Evolutionary conservation across 1,140 invertebrate genomes (phyloP).

Genomic region (Ladona fulva): DNA sequence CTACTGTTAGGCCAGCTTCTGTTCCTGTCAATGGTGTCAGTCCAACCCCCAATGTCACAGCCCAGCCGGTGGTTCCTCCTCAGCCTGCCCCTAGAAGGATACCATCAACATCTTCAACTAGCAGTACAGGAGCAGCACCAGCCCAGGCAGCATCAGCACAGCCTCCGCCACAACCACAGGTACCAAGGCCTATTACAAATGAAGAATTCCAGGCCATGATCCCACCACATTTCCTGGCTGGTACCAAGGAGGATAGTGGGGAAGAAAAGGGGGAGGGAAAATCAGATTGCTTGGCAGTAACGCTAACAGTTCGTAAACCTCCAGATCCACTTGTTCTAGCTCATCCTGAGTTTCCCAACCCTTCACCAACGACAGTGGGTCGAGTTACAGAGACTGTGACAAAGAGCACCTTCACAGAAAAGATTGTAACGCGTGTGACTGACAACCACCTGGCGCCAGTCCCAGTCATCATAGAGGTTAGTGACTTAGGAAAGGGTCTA

Average conservation of each 20-base stretch:
- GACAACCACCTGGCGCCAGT: slow-evolving; percentile 70
- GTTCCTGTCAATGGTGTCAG: slow-evolving; percentile 19
- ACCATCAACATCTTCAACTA: neutral
- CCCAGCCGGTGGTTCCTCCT: slow-evolving; percentile 16
- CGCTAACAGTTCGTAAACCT: neutral
- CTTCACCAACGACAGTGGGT: slow-evolving; percentile 70
- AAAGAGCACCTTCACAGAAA: slow-evolving; percentile 89
- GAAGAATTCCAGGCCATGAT: slow-evolving; percentile 91
- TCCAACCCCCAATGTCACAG: neutral
- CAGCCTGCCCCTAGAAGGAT: slow-evolving; percentile 20
- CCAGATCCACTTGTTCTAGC: neutral
- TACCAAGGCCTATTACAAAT: slow-evolving; percentile 75
- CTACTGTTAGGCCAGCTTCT: slow-evolving; percentile 23
- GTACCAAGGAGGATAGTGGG: neutral
- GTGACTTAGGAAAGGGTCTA: slow-evolving; percentile 25
- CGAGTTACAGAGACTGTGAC: slow-evolving; percentile 86
- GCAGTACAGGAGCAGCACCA: neutral
- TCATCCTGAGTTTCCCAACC: slow-evolving; percentile 47
- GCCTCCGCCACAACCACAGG: slow-evolving; percentile 35
- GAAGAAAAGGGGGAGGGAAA: neutral
- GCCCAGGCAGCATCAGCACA: slow-evolving; percentile 32
- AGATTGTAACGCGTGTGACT: slow-evolving; percentile 82
- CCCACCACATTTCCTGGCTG: slow-evolving; percentile 69
- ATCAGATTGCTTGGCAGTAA: neutral
- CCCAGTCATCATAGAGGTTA: slow-evolving; percentile 80